A percentile compares a stretch with the other conserved stretches of the same genome.
These are phyloP conservation scores for Oreamnos americanus DNA, from an alignment of 2,113 vertebrate genomes.

Conservation along the genomic window DNA sequence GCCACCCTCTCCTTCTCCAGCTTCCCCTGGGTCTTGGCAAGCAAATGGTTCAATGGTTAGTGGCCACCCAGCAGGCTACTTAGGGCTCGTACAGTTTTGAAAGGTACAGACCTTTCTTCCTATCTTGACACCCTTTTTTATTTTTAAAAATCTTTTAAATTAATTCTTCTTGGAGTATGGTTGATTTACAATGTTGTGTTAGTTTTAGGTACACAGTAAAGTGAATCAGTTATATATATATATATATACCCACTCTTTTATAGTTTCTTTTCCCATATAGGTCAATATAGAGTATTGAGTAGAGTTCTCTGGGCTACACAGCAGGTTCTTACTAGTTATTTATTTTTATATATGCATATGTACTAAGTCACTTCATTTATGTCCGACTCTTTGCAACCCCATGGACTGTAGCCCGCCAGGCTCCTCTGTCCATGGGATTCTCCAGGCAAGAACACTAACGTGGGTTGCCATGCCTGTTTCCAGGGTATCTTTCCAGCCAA, in stretches of 20 bases:
- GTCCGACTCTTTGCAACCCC: rapidly evolving
- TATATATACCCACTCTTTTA: background rate
- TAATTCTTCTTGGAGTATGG: background rate
- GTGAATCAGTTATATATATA: background rate
- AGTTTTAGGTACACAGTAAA: background rate
- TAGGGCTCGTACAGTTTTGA: background rate
- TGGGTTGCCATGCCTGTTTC: background rate
- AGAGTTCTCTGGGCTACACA: background rate
- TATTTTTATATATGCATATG: background rate
- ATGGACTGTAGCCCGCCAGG: background rate
- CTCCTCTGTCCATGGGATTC: background rate
- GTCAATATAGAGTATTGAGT: background rate
- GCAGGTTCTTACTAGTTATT: background rate
- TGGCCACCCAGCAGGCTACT: background rate
- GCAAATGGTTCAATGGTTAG: background rate
- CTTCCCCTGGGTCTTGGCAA: background rate
- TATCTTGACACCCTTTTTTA: background rate
- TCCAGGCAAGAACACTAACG: background rate
- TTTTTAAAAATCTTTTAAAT: background rate
- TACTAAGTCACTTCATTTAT: background rate
- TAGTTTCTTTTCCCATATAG: background rate
- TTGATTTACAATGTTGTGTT: background rate
- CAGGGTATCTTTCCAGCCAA: background rate
- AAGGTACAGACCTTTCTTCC: rapidly evolving
- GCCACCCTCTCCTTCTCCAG: background rate